phyloP scores from a whole-genome alignment of 2,888 invertebrate genomes.

The Blera fallax region DNA sequence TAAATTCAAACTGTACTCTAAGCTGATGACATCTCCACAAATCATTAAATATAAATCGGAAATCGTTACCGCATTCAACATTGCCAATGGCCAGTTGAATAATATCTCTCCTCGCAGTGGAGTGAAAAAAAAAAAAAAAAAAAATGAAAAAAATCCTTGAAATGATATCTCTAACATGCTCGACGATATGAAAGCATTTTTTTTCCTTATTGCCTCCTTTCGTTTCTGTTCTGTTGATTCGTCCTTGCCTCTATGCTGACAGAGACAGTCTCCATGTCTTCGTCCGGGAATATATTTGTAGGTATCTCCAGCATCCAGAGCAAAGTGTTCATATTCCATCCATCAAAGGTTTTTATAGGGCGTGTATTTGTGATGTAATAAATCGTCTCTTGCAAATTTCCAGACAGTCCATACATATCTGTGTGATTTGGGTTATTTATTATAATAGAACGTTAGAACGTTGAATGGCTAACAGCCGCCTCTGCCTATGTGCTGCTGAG shows the following conservation, averaged over 20 bases:
- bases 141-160: not conserved
- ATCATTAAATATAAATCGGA: conserved; percentile 42
- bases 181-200: not conserved
- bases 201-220: not conserved
- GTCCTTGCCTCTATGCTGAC: not conserved
- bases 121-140: not conserved
- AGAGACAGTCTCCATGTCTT: not conserved
- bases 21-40: conserved; percentile 32
- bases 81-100: conserved; percentile 26
- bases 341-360: conserved; percentile 29
- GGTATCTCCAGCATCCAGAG: not conserved
- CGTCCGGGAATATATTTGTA: not conserved
- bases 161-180: not conserved
- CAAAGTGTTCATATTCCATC: conserved; percentile 35
- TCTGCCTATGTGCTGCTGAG: not conserved
- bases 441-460: conserved; percentile 14
- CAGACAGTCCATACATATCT: conserved; percentile 38
- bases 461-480: not conserved
- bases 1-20: conserved; percentile 19
- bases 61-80: conserved; percentile 32
- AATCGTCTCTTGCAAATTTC: conserved; percentile 47
- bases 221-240: not conserved
- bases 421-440: conserved; percentile 45
- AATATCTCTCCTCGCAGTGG: not conserved
- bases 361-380: conserved; percentile 34